These are phyloP conservation scores for Machaerirhynchus nigripectus DNA, from an alignment of 2,113 vertebrate genomes.

Conservation along the genomic window DNA sequence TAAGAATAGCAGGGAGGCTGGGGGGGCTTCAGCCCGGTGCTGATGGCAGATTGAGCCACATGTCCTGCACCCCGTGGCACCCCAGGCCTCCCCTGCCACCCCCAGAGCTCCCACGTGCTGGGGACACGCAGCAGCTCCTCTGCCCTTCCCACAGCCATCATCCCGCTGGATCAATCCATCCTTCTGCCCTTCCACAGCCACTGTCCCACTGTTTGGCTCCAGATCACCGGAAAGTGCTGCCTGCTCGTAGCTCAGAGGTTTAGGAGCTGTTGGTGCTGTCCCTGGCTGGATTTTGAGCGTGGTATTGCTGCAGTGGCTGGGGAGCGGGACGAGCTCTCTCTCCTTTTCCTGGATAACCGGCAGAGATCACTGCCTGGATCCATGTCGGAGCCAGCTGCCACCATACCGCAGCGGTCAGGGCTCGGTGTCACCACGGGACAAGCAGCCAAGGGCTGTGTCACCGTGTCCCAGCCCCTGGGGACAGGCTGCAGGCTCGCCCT, in stretches of 20 bases:
- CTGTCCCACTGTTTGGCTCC: neutral
- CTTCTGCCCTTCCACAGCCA: neutral
- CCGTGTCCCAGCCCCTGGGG: neutral
- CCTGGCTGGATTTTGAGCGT: neutral
- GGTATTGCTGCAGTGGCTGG: fast-evolving
- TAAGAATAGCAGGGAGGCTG: neutral
- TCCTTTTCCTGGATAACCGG: fast-evolving
- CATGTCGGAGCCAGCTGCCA: neutral
- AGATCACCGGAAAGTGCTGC: neutral
- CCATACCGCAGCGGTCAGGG: neutral
- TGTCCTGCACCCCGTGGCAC: neutral
- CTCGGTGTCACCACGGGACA: fast-evolving
- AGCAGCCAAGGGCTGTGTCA: neutral
- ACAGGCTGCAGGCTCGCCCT: neutral
- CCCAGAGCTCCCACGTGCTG: fast-evolving
- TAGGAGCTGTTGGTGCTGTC: neutral
- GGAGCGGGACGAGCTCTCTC: neutral
- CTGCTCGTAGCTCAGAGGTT: neutral
- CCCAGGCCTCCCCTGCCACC: neutral
- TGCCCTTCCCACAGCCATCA: neutral
- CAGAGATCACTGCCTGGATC: fast-evolving
- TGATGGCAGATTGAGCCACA: neutral
- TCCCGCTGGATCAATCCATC: neutral
- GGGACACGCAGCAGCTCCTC: neutral
- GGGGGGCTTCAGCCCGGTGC: neutral